Base-by-base conservation (phyloP, 2,113 vertebrate genomes). In the Saguinus midas region DNA sequence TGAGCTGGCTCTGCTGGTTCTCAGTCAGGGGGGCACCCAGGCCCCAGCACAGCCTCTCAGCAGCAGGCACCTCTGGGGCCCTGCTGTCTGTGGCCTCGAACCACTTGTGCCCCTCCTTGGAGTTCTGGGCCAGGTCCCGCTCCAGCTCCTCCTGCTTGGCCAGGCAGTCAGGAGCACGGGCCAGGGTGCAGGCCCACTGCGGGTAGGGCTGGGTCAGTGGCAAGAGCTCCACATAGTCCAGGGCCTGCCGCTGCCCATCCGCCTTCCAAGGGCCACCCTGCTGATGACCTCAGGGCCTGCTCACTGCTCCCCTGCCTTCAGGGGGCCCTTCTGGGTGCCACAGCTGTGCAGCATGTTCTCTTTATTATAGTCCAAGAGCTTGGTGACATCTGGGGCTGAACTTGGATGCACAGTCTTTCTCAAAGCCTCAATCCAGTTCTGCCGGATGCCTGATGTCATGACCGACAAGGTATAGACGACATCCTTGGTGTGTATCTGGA, bases 391-490 rank as follows among this genome's bases (percentile, higher is more conserved):
- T 0, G 99, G 99, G 90, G 99, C 99, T 9, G 98, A 99, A 96
- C 98, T 98, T 3, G 99, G 99, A 25, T 99, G 99, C 83, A 99
- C 98, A 0, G 99, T 99, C 98, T 99, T 99, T 98, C 98, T 99
- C 94, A 99, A 98, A 95, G 99, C 99, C 96, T 99, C 99, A 0
- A 99, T 99, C 99, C 99, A 99, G 98, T 99, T 99, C 95, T 99
- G 98, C 99, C 99, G 99, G 98, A 99, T 99, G 73, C 99, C 99
- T 0, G 99, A 99, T 10, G 99, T 99, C 99, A 99, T 99, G 2
- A 99, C 99, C 0, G 99, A 99, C 93, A 99, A 98, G 0, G 99
- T 99, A 95, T 99, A 99, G 45, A 99, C 78, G 0, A 99, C 98
- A 20, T 99, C 99, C 58, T 98, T 99, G 0, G 99, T 99, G 99